Conservation (phyloP, 2,888 invertebrate genomes). For the Sphaeridia pumilis region DNA sequence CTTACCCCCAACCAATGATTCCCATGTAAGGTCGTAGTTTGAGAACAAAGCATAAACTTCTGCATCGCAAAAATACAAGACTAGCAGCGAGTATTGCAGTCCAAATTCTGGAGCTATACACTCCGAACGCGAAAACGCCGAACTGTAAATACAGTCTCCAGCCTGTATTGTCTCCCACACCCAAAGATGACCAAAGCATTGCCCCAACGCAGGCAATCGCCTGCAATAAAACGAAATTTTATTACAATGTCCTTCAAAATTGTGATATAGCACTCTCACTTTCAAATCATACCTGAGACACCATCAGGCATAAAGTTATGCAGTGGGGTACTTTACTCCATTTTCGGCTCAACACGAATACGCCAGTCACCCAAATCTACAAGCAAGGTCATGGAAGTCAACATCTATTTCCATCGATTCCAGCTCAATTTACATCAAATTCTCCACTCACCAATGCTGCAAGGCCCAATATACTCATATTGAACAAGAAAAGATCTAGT, state of each 20-base stretch:
- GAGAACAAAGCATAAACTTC: slow-evolving; percentile 69
- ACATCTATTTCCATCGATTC: slow-evolving; percentile 1
- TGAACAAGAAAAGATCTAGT: slow-evolving; percentile 65
- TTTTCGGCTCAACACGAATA: slow-evolving; percentile 62
- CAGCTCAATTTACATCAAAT: background rate
- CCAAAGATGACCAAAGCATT: slow-evolving; percentile 55
- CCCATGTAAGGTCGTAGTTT: slow-evolving; percentile 60
- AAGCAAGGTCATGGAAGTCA: slow-evolving; percentile 19
- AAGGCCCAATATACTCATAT: slow-evolving; percentile 67
- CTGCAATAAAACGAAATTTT: slow-evolving; percentile 40
- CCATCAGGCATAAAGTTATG: slow-evolving; percentile 61
- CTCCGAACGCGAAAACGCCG: slow-evolving; percentile 55
- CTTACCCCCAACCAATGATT: slow-evolving; percentile 49
- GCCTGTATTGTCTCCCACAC: slow-evolving; percentile 42
- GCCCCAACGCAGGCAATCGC: slow-evolving; percentile 58
- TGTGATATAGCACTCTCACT: background rate
- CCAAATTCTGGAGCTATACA: slow-evolving; percentile 73
- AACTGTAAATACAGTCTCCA: slow-evolving; percentile 64
- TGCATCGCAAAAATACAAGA: slow-evolving; percentile 66
- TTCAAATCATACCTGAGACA: slow-evolving; percentile 57
- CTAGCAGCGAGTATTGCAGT: slow-evolving; percentile 70
- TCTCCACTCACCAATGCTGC: slow-evolving; percentile 50
- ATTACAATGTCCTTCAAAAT: background rate
- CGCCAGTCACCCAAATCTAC: slow-evolving; percentile 56
- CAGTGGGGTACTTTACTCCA: slow-evolving; percentile 68